A percentile compares a stretch with the other conserved stretches of the same genome.
Evolutionary conservation across 2,888 invertebrate genomes (phyloP).

Genomic region (Epistrophella euchroma): DNA sequence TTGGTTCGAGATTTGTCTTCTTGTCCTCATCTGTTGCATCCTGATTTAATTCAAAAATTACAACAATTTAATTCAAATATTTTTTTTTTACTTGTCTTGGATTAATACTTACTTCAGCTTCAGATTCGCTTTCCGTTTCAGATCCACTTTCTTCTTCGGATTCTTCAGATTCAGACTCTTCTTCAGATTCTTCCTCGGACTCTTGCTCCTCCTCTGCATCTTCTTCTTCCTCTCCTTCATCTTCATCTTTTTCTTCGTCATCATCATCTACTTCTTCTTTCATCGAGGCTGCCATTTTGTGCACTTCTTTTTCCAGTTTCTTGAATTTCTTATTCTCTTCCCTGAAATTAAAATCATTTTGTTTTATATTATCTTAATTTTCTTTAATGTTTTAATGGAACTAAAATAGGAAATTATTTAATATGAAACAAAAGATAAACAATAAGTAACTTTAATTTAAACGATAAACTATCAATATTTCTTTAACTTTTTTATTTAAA

Average conservation of each 20-base stretch:
- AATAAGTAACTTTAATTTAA: no score
- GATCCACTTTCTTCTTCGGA: slow-evolving; percentile 86
- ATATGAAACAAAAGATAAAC: no score
- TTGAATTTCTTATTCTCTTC: slow-evolving; percentile 93
- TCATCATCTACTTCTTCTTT: slow-evolving; percentile 91
- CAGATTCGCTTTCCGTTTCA: slow-evolving; percentile 84
- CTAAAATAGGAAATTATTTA: no score
- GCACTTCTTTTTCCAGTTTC: slow-evolving; percentile 93
- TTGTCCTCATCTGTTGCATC: slow-evolving; percentile 88
- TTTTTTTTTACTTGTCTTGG: not conserved
- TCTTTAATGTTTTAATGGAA: not conserved
- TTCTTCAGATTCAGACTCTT: slow-evolving; percentile 84
- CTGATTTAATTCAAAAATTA: slow-evolving; percentile 81
- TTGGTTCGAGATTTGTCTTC: slow-evolving; percentile 87
- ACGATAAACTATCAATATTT: no score
- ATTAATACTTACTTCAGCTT: slow-evolving; percentile 78
- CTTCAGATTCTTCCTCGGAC: slow-evolving; percentile 79
- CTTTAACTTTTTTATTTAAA: no score
- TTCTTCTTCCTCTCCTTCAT: slow-evolving; percentile 83
- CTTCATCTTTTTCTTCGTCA: slow-evolving; percentile 88
- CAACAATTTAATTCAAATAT: not conserved
- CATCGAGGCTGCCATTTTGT: slow-evolving; percentile 95
- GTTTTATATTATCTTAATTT: not conserved
- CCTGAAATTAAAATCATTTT: slow-evolving; percentile 80
- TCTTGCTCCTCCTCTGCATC: slow-evolving; percentile 84